These are phyloP conservation scores for Grallaria varia DNA, from an alignment of 2,113 vertebrate genomes.

Conservation along the genomic window DNA sequence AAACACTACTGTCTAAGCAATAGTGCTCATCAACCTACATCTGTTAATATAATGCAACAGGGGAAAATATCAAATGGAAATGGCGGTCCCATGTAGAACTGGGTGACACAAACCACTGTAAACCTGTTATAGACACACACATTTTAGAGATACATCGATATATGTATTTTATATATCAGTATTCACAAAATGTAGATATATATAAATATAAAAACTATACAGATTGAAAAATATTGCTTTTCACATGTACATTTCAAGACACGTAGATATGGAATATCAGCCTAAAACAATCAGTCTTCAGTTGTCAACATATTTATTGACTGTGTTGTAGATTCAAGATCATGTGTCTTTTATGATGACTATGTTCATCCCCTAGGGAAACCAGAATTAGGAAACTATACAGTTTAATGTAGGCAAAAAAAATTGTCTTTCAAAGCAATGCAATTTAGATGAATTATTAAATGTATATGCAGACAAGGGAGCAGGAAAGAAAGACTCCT, in stretches of 20 bases:
- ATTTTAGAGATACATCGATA: background rate
- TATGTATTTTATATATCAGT: background rate
- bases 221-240: background rate
- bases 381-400: background rate
- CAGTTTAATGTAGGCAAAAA: background rate
- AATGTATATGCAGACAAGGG: background rate
- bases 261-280: background rate
- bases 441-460: background rate
- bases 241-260: background rate
- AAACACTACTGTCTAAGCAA: too few species aligned
- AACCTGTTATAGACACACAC: background rate
- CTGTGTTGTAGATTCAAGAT: background rate
- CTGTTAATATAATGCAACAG: background rate
- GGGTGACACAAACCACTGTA: background rate
- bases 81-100: background rate
- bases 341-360: background rate
- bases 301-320: background rate
- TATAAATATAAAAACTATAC: background rate
- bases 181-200: background rate
- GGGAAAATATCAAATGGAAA: background rate
- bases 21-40: background rate
- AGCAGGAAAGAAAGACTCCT: background rate
- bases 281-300: background rate
- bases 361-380: background rate
- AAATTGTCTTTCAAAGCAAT: background rate